Percentiles rank a stretch among this genome's conserved stretches.
Conservation (phyloP, 2,797 vertebrate species). For the Octomys mimax region DNA sequence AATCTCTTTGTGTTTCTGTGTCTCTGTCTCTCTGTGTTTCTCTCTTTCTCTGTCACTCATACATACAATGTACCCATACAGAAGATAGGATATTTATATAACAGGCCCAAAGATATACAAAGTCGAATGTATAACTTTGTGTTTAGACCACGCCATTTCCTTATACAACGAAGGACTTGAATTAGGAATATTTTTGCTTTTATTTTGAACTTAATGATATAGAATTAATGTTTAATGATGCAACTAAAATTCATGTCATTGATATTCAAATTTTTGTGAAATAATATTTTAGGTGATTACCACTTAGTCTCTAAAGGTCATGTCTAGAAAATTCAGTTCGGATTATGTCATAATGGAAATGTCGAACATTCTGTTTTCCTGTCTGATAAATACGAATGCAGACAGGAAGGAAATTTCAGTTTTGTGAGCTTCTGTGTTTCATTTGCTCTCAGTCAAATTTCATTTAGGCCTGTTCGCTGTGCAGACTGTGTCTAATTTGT, state of each 20-base stretch:
- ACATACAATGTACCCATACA: background rate
- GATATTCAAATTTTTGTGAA: conserved; percentile 48
- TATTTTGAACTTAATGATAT: background rate
- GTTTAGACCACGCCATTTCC: conserved; percentile 3
- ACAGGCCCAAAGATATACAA: background rate
- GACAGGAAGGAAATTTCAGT: conserved; percentile 41
- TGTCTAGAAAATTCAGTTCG: background rate
- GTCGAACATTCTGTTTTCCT: conserved; percentile 23
- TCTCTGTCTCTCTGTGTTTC: background rate
- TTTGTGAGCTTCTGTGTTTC: conserved; percentile 32
- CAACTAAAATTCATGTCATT: background rate
- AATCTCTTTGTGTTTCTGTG: background rate
- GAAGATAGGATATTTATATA: background rate
- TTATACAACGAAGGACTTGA: background rate
- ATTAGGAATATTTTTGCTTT: background rate
- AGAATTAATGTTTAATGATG: background rate
- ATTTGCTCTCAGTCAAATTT: conserved; percentile 13
- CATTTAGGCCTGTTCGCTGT: background rate
- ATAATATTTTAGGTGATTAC: conserved; percentile 40
- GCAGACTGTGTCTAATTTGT: background rate
- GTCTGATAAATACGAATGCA: background rate
- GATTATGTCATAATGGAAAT: conserved; percentile 52
- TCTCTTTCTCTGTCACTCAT: background rate
- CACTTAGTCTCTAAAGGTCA: conserved; percentile 50
- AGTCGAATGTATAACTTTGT: background rate